These are phyloP conservation scores for Temnothorax longispinosus DNA, from an alignment of 1,140 invertebrate genomes.

Conservation along the genomic window DNA sequence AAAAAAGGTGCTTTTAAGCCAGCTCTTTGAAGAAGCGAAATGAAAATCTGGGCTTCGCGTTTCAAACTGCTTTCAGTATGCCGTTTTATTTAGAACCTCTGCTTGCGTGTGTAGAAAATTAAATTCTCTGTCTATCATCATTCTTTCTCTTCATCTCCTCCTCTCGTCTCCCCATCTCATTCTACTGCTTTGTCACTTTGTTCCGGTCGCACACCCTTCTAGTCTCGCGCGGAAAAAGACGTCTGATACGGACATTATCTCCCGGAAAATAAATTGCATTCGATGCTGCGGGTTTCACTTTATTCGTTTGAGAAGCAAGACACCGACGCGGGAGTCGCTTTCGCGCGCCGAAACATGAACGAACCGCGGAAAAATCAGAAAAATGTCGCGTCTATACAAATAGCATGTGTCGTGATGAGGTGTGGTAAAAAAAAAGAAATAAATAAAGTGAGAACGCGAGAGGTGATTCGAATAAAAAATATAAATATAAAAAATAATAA, in stretches of 20 bases:
- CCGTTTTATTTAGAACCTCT: slow-evolving; percentile 58
- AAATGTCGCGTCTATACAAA: neutral
- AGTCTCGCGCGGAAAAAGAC: slow-evolving; percentile 40
- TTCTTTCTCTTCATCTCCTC: slow-evolving; percentile 37
- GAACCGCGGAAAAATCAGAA: slow-evolving; percentile 18
- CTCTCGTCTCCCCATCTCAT: slow-evolving; percentile 17
- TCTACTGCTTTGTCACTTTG: slow-evolving; percentile 34
- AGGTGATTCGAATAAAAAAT: neutral
- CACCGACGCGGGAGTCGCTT: neutral
- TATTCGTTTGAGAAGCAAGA: slow-evolving; percentile 36
- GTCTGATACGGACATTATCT: slow-evolving; percentile 60
- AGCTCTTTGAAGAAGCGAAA: slow-evolving; percentile 52
- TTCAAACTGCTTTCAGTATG: slow-evolving; percentile 48
- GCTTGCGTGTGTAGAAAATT: slow-evolving; percentile 51
- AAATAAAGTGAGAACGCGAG: neutral
- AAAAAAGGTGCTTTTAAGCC: slow-evolving; percentile 34
- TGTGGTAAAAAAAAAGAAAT: neutral
- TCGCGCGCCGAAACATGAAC: slow-evolving; percentile 9
- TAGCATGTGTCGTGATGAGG: neutral
- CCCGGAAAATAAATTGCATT: slow-evolving; percentile 63
- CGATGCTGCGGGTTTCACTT: slow-evolving; percentile 53
- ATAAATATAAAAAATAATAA: neutral
- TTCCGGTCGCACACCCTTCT: slow-evolving; percentile 1
- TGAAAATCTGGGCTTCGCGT: slow-evolving; percentile 38
- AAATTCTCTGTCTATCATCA: slow-evolving; percentile 48